These are phyloP conservation scores for Scaptomyza montana DNA, from an alignment of 1,140 invertebrate genomes.

Conservation along the genomic window DNA sequence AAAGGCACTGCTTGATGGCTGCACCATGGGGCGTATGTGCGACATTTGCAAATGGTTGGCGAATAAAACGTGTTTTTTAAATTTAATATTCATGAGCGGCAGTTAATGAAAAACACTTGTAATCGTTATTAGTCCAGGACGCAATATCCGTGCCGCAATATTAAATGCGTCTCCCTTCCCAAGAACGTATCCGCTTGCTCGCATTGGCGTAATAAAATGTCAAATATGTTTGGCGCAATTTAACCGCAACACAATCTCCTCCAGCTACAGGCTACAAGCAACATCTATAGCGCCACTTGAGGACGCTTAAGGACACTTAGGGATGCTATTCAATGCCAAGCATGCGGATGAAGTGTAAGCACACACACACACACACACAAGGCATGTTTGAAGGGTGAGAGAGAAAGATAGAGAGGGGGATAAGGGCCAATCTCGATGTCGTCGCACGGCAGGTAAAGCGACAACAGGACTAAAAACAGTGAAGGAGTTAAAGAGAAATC, in stretches of 20 bases:
- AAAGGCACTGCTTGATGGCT: conserved; percentile 20
- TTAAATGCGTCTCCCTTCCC: not conserved
- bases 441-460: conserved; percentile 63
- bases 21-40: conserved; percentile 32
- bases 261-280: conserved; percentile 9
- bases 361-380: not conserved
- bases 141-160: conserved; percentile 9
- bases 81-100: conserved; percentile 81
- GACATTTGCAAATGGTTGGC: conserved; percentile 26
- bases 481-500: not conserved
- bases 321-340: conserved; percentile 54
- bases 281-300: conserved; percentile 55
- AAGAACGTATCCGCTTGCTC: not conserved
- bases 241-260: conserved; percentile 74
- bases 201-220: conserved; percentile 74
- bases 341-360: conserved; percentile 37
- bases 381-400: not conserved
- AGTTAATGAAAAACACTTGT: conserved; percentile 80
- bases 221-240: conserved; percentile 82
- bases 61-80: conserved; percentile 44
- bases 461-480: conserved; percentile 21
- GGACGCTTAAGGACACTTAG: conserved; percentile 74
- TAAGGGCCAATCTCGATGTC: conserved; percentile 34
- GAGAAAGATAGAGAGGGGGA: conserved; percentile 6
- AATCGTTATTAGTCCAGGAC: conserved; percentile 48